Base-by-base conservation (phyloP, 1,140 invertebrate species). In the Calosoma granatense region DNA sequence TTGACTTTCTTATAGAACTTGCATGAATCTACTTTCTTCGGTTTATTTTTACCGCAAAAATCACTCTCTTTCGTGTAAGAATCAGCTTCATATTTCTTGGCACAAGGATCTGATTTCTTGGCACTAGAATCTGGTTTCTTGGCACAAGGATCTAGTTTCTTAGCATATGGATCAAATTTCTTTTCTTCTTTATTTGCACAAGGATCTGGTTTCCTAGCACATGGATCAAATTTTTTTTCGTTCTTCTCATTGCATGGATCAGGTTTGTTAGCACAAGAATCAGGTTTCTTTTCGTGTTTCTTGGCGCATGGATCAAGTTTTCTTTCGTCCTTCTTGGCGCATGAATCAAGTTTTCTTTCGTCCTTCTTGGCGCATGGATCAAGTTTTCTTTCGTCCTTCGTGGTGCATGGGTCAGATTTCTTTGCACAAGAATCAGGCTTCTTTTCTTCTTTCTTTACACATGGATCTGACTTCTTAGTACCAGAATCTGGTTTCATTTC, bases 171-270 rank as follows among this genome's bases (percentile, higher is more conserved):
- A 30, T 51, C 39, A 36, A 6, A 36, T 36, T 6, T 36, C 6
- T 6, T 6, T 36, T 36, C 26, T n/a, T n/a, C n/a, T 20, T 21
- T 21, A 20, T 52, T 2, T 52, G 19, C 23, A n/a, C 43, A 51
- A 22, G 56, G 53, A 21, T 56, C 57, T 22, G 22, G 20, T 36
- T 6, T 9, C 26, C n/a, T 36, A 9, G 26, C 26, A n/a, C 26
- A 36, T 36, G 26, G 26, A 36, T 36, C 26, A n/a, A 6, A 36
- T 36, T 6, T n/a, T 6, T n/a, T n/a, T n/a, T n/a, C n/a, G n/a
- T n/a, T n/a, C n/a, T n/a, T n/a, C n/a, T n/a, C n/a, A n/a, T 56
- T 22, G n/a, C 54, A 56, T 20, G 57, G 57, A 56, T 59, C 47
- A 21, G 30, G 20, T 47, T 56, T 59, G 23, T 39, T 41, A 22